phyloP scores from a whole-genome alignment of 2,797 vertebrate genomes.

The Enteromius argenteus region DNA sequence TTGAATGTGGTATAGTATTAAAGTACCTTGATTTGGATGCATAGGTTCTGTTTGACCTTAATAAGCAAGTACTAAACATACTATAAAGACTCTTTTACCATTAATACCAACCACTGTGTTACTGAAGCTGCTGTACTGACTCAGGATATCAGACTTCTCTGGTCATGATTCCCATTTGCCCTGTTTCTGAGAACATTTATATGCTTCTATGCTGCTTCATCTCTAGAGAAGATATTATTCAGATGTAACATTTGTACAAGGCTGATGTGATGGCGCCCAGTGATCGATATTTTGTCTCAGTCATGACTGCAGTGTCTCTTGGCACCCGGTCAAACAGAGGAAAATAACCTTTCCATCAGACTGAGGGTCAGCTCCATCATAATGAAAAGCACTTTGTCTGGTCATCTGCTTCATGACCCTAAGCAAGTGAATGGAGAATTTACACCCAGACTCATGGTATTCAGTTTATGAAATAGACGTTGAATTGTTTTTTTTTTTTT shows the following conservation, averaged over 20 bases:
- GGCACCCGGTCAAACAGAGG: constrained; percentile 42
- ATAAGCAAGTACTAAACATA: background rate
- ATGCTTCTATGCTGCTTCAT: constrained; percentile 31
- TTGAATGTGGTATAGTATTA: background rate
- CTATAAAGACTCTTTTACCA: background rate
- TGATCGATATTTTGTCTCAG: constrained; percentile 57
- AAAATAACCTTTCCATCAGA: constrained; percentile 60
- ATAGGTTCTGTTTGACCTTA: background rate
- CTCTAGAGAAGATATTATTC: constrained; percentile 59
- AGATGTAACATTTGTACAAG: constrained; percentile 64
- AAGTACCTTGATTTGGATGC: background rate
- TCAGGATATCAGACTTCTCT: constrained; percentile 3
- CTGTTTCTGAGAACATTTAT: constrained; percentile 19
- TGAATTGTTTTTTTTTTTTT: background rate
- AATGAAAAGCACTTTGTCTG: constrained; percentile 51
- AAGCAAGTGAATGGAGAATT: constrained; percentile 28
- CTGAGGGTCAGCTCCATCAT: constrained; percentile 39
- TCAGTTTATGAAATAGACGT: constrained; percentile 9
- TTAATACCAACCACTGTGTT: background rate
- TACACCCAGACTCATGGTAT: constrained; percentile 11
- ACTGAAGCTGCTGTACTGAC: constrained; percentile 4
- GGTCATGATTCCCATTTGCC: background rate
- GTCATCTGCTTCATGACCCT: constrained; percentile 12
- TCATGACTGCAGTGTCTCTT: constrained; percentile 43
- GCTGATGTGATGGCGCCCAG: constrained; percentile 29